Evolutionary conservation across 2,797 vertebrate species (phyloP).

Genomic region (Enoplosus armatus): DNA sequence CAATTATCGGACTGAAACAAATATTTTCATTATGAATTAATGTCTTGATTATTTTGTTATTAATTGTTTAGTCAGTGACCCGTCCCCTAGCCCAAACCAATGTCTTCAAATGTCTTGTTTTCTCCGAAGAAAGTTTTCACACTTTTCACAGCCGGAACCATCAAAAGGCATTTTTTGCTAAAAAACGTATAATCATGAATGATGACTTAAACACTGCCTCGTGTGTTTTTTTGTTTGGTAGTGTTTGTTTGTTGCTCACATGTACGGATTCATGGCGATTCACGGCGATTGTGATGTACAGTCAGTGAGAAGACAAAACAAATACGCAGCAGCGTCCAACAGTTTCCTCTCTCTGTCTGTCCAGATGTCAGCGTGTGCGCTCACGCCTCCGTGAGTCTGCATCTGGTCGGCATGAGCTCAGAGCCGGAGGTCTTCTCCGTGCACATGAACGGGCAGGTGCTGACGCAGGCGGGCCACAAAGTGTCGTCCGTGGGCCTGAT

Average conservation of each 20-base stretch:
- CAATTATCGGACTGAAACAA: no score
- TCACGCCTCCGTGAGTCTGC: slow-evolving; percentile 88
- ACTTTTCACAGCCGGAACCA: no score
- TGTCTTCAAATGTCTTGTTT: no score
- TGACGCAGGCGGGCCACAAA: slow-evolving; percentile 87
- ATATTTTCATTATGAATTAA: no score
- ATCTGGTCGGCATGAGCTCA: slow-evolving; percentile 95
- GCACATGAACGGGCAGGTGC: slow-evolving; percentile 94
- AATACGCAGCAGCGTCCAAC: background rate
- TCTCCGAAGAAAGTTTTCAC: no score
- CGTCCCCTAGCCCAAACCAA: background rate
- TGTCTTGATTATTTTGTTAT: no score
- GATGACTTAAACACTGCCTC: no score
- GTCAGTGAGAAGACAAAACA: background rate
- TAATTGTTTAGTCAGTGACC: no score
- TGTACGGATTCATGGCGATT: background rate
- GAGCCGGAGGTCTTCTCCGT: slow-evolving; percentile 93
- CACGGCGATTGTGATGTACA: background rate
- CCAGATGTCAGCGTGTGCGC: slow-evolving; percentile 90
- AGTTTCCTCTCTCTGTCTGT: slow-evolving; percentile 3
- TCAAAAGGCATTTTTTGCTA: no score
- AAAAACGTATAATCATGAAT: no score
- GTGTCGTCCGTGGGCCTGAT: slow-evolving; percentile 91
- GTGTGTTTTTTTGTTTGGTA: no score
- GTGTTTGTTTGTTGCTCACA: no score